A percentile compares a stretch with the other conserved stretches of the same genome.
These are phyloP conservation scores for Apodemus agrarius DNA, from an alignment of 2,797 vertebrate genomes.

Conservation along the genomic window DNA sequence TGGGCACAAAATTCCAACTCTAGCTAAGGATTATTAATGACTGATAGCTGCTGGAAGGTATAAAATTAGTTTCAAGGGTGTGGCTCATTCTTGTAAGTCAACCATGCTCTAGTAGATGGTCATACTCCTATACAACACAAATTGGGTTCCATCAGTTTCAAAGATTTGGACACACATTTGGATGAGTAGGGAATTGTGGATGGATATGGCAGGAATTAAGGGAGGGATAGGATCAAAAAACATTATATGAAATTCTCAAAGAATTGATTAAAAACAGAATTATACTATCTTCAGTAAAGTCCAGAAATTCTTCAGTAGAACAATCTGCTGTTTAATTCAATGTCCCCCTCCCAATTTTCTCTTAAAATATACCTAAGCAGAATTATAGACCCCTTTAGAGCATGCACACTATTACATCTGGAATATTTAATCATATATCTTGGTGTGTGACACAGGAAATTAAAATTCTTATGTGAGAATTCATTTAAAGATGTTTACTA, in stretches of 20 bases:
- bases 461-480: slow-evolving; percentile 26
- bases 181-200: background rate
- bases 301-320: background rate
- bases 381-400: slow-evolving; percentile 20
- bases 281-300: background rate
- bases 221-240: background rate
- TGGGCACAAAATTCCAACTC: background rate
- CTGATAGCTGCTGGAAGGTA: background rate
- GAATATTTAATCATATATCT: background rate
- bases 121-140: background rate
- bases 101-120: background rate
- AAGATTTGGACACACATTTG: background rate
- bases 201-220: background rate
- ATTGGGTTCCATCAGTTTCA: background rate
- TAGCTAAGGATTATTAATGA: background rate
- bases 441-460: slow-evolving; percentile 22
- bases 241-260: background rate
- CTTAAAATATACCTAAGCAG: background rate
- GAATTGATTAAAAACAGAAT: background rate
- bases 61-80: background rate
- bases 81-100: background rate
- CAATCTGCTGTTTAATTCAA: background rate
- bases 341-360: background rate
- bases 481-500: background rate
- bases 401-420: background rate